Evolutionary conservation across 2,797 vertebrate species (phyloP).

Genomic region (Phataginus tricuspis): DNA sequence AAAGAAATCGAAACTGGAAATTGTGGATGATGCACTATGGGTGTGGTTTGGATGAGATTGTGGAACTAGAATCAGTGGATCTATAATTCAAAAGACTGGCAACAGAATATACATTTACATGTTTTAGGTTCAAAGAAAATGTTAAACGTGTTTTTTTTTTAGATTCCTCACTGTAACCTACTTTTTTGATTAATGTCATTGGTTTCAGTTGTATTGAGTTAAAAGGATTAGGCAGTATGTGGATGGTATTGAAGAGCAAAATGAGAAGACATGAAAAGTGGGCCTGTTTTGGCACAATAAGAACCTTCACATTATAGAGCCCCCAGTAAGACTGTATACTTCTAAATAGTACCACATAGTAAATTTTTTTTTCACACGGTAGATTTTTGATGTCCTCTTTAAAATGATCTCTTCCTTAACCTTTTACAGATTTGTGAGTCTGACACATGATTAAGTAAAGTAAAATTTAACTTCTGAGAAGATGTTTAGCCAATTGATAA

Average conservation of each 20-base stretch:
- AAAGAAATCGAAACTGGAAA: slow-evolving; percentile 47
- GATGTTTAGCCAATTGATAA: not conserved
- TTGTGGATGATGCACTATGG: not conserved
- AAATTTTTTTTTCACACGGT: not conserved
- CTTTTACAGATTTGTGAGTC: slow-evolving; percentile 4
- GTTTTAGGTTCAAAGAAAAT: slow-evolving; percentile 19
- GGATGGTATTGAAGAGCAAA: not conserved
- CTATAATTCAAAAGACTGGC: not conserved
- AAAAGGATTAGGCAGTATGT: not conserved
- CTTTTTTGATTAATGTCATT: not conserved
- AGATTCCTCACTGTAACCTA: not conserved
- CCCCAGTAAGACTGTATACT: not conserved
- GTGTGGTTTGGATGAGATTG: slow-evolving; percentile 19
- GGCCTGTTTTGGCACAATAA: not conserved
- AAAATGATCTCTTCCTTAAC: not conserved
- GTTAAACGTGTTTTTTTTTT: not conserved
- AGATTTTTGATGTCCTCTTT: not conserved
- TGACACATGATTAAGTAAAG: not conserved
- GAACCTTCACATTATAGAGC: not conserved
- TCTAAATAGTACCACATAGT: not conserved
- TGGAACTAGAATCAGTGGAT: not conserved
- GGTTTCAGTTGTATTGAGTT: slow-evolving; percentile 28
- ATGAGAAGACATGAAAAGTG: not conserved
- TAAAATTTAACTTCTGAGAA: slow-evolving; percentile 32
- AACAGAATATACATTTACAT: not conserved